phyloP scores from a whole-genome alignment of 2,113 vertebrate genomes.

The Grus americana region DNA sequence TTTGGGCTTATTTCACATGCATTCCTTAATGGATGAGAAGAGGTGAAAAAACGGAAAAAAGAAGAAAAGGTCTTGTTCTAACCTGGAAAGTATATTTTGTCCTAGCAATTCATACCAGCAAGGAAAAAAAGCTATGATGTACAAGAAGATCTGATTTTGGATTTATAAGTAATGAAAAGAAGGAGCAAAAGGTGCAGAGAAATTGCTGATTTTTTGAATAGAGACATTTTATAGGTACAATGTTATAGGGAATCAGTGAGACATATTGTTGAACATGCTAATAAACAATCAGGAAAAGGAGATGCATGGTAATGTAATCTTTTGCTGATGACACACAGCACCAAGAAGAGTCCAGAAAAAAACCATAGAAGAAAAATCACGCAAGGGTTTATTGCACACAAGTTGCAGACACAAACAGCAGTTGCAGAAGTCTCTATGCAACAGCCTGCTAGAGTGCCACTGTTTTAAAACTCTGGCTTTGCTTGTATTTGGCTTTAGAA shows the following conservation, averaged over 20 bases:
- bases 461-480: neutral
- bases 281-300: neutral
- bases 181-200: neutral
- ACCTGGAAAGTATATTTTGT: neutral
- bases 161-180: neutral
- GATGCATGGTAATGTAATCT: neutral
- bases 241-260: neutral
- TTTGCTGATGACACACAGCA: neutral
- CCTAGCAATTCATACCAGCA: neutral
- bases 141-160: neutral
- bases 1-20: neutral
- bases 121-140: neutral
- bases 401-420: neutral
- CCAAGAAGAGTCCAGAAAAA: neutral
- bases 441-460: neutral
- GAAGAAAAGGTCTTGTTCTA: neutral
- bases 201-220: neutral
- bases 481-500: neutral
- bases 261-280: neutral
- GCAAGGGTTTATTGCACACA: neutral
- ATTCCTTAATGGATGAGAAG: neutral
- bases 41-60: neutral
- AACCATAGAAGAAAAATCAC: neutral
- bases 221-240: neutral
- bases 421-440: neutral